A percentile compares a stretch with the other conserved stretches of the same genome.
These are phyloP conservation scores for Lymantria dispar DNA, from an alignment of 2,888 invertebrate genomes.

Conservation along the genomic window DNA sequence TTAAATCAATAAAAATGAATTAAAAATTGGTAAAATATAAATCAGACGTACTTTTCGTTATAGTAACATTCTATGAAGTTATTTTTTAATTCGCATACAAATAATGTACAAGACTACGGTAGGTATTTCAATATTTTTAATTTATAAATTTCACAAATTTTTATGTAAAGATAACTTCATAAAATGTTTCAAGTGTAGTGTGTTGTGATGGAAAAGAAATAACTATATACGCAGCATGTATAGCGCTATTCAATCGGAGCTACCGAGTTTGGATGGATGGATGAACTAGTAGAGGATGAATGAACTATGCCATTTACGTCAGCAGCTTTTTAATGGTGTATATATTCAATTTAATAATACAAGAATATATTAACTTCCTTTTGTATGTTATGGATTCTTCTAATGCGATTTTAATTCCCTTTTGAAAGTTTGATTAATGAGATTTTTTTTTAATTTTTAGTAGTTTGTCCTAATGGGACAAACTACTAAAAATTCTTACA, in stretches of 20 bases:
- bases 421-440: too few relatives aligned
- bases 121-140: background rate
- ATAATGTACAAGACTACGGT: too few relatives aligned
- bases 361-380: too few relatives aligned
- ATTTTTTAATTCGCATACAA: too few relatives aligned
- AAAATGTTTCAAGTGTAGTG: conserved; percentile 19
- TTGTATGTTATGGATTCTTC: too few relatives aligned
- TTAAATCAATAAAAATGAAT: background rate
- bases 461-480: too few relatives aligned
- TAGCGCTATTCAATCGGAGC: conserved; percentile 24
- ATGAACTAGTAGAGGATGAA: conserved; percentile 1
- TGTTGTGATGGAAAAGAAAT: conserved; percentile 21
- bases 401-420: too few relatives aligned
- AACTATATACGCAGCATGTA: conserved; percentile 26
- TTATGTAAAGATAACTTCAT: conserved; percentile 21
- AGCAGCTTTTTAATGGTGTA: conserved; percentile 13
- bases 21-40: conserved; percentile 15
- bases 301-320: conserved; percentile 7
- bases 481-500: too few relatives aligned
- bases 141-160: background rate
- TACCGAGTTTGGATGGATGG: conserved; percentile 21
- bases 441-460: too few relatives aligned
- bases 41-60: conserved; percentile 25
- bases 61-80: conserved; percentile 29
- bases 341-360: too few relatives aligned